Base-by-base conservation (phyloP, 92 coral and sea anemone genomes). In the Montipora capitata region DNA sequence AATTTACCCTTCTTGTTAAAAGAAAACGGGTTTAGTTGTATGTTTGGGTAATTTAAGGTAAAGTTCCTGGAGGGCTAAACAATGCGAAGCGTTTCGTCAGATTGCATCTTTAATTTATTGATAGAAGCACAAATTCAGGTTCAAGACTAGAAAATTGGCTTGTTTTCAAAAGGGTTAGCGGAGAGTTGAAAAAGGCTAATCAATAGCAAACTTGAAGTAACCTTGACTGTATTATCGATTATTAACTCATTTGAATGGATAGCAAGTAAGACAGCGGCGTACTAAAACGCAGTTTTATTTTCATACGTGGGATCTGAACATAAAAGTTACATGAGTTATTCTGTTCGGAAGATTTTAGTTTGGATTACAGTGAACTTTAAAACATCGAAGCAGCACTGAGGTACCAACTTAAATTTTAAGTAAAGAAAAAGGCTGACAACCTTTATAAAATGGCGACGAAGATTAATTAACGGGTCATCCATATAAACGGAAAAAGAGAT, bases 141-240 rank as follows among this genome's bases (percentile, higher is more conserved):
- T 79, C 72, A 83, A 78, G 10, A 62, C 49, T 17, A 20, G 71
- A 72, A 83, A 83, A 83, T 83, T 83, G 87, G 87, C 87, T 83
- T 72, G 87, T 79, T 83, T 72, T 70, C 40, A 44, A 82, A 51
- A 11, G 66, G 11, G 44, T 57, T 57, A 59, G 79, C 54, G 41
- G 72, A 17, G 52, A 68, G 78, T 59, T 54, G 52, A 48, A 82
- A 73, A 59, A 74, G 66, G 42, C 13, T 72, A 62, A 73, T 83
- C 42, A 81, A 67, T 67, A 59, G 14, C 62, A 43, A 83, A 82
- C 71, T 54, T 65, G 69, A 42, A 69, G 70, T 16, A 42, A 52
- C 57, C 7, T 59, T 13, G 79, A 45, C 51, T 45, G 51, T 4
- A 45, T 45, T 17, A 4, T n/a, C 1, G 35, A 27, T 40, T 82